Evolutionary conservation across 2,888 invertebrate species (phyloP).

Genomic region (Epinotia demarniana): DNA sequence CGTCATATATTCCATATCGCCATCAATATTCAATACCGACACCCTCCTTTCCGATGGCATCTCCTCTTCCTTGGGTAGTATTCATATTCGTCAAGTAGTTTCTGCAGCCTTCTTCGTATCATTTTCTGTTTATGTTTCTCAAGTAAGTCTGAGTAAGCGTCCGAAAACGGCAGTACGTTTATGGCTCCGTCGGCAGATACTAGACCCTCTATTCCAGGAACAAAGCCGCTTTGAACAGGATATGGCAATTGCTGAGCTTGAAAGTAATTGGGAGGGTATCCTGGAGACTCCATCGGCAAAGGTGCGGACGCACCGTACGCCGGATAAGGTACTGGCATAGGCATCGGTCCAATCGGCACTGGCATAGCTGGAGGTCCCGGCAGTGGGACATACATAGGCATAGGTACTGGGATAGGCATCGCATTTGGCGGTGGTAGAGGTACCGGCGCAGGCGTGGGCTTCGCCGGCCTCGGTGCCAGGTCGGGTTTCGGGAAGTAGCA

Average conservation of each 20-base stretch:
- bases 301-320: slow-evolving; percentile 2
- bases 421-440: slow-evolving; percentile 41
- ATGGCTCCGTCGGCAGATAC: slow-evolving; percentile 70
- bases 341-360: slow-evolving; percentile 44
- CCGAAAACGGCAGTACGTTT: slow-evolving; percentile 75
- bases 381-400: slow-evolving; percentile 32
- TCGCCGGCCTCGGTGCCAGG: slow-evolving; percentile 20
- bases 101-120: slow-evolving; percentile 61
- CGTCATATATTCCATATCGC: background rate
- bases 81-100: slow-evolving; percentile 58
- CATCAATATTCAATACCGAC: background rate
- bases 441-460: slow-evolving; percentile 13
- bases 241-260: slow-evolving; percentile 44
- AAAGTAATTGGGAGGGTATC: slow-evolving; percentile 44
- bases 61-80: slow-evolving; percentile 46
- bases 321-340: slow-evolving; percentile 42
- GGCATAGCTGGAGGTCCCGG: slow-evolving; percentile 27
- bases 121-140: slow-evolving; percentile 69
- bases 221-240: slow-evolving; percentile 57
- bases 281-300: background rate
- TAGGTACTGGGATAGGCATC: slow-evolving; percentile 25
- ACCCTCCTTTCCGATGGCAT: slow-evolving; percentile 22
- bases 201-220: slow-evolving; percentile 70
- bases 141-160: slow-evolving; percentile 69
- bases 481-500: slow-evolving; percentile 48